Base-by-base conservation (phyloP, 2,113 vertebrate species). In the Seriola rivoliana region DNA sequence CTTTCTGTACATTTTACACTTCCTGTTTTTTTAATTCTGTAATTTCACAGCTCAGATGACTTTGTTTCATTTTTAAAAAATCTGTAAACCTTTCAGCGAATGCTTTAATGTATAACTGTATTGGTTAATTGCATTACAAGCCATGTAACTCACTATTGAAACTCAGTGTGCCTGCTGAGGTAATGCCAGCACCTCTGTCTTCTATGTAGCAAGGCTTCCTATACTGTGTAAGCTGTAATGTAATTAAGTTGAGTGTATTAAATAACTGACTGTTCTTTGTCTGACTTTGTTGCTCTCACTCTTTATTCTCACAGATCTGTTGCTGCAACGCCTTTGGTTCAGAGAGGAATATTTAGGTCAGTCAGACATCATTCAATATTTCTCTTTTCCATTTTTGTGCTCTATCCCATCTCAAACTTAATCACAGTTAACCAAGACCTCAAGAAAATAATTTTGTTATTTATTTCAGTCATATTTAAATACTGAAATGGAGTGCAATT, bases 301-400 rank as follows among this genome's bases (percentile, higher is more conserved):
- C 29, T 85, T 0, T 77, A 65, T 81, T 81, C 60, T 58, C 59
- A 74, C 59, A 88, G 77, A 80, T 90, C 75, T 78, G 69, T 80
- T 63, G 17, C 77, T 81, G 34, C 58, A 66, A 25, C 8, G 5
- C 69, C 17, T 71, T 71, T 13, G 42, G 69, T 50, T 79, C 7
- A 36, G 69, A 8, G 50, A 69, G 1, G 40, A 82, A 50, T 34
- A 87, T 78, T 80, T 55, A 80, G 85, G 81, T 89, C 17, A 87
- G 76, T 62, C 3, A 32, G 48, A 60, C 25, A 62, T 71, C 36
- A 52, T 67, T 23, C 57, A 10, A 48, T 42, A 29, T 67, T 62
- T 68, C 25, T 66, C 16, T 11, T 60, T 14, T 54, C 21, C 6
- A 55, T n/a, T 19, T 55, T 10, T 74, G 38, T 34, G 54, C 32